Conservation (phyloP, 2,113 vertebrate species). For the Anoplopoma fimbria region DNA sequence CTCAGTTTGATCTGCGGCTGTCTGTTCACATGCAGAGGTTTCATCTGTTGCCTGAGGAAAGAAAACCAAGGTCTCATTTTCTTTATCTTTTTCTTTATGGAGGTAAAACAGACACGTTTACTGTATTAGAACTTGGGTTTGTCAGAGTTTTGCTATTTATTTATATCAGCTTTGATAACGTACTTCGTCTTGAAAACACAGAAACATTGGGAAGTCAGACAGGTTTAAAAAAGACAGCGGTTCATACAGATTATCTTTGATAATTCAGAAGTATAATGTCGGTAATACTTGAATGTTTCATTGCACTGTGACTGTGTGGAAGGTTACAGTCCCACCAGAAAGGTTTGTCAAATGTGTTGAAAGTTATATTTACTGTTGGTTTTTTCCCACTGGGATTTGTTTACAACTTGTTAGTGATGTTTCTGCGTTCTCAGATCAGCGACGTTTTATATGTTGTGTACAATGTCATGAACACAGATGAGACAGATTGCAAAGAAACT, state of each 20-base stretch:
- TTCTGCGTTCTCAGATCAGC: too few relatives aligned
- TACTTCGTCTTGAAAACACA: too few relatives aligned
- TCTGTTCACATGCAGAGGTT: constrained; percentile 1
- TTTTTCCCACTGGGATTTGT: too few relatives aligned
- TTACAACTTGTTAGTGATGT: too few relatives aligned
- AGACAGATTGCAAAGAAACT: neutral
- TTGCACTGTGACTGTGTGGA: too few relatives aligned
- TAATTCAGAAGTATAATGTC: too few relatives aligned
- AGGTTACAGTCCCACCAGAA: neutral
- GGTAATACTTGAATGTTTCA: too few relatives aligned
- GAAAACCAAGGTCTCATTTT: neutral
- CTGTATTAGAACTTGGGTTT: neutral
- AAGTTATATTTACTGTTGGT: too few relatives aligned
- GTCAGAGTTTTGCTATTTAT: neutral
- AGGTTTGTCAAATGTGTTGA: neutral
- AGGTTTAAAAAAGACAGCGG: too few relatives aligned
- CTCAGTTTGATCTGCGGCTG: constrained; percentile 16
- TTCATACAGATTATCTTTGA: too few relatives aligned
- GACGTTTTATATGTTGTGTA: neutral
- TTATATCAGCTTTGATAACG: neutral
- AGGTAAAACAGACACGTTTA: too few relatives aligned
- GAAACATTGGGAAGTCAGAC: too few relatives aligned
- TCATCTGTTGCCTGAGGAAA: constrained; percentile 42
- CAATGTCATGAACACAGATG: neutral
- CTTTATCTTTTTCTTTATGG: neutral